These are phyloP conservation scores for Entomobrya multifasciata DNA, from an alignment of 2,888 invertebrate species.

Conservation along the genomic window DNA sequence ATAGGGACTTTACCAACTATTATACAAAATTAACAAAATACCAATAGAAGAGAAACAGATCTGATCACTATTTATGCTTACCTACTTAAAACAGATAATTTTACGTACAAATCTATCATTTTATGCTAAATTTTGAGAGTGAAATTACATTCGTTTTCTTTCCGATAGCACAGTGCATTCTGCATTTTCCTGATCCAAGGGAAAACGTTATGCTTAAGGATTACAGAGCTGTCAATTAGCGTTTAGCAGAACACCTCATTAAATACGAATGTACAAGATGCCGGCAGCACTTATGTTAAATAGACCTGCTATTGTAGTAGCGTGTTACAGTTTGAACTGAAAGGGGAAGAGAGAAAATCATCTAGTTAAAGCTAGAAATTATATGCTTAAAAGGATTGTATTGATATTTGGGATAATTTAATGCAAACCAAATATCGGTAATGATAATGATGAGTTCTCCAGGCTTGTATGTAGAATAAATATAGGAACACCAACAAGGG, in stretches of 20 bases:
- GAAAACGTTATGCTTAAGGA: conserved; percentile 17
- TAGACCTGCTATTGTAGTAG: neutral
- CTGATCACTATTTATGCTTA: conserved; percentile 10
- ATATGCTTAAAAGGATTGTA: neutral
- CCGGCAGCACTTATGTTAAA: conserved; percentile 52
- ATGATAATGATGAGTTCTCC: conserved; percentile 13
- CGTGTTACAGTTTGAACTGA: neutral
- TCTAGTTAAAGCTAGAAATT: neutral
- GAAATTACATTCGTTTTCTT: neutral
- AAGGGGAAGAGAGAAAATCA: conserved; percentile 15
- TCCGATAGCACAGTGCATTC: neutral
- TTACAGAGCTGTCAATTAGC: conserved; percentile 70
- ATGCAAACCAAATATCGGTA: conserved; percentile 8
- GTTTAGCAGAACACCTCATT: conserved; percentile 62
- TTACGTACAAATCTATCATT: conserved; percentile 54
- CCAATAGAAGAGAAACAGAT: neutral
- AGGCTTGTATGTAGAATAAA: neutral
- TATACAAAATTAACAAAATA: conserved; percentile 40
- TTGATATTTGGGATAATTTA: neutral
- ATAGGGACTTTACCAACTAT: neutral
- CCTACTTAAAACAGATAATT: conserved; percentile 44
- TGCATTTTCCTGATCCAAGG: neutral
- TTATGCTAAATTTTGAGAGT: neutral
- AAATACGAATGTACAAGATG: conserved; percentile 40
- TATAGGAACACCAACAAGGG: neutral